Evolutionary conservation across 35 echinoderm and acorn worm genomes (phyloP).

Genomic region (Anneissia japonica): DNA sequence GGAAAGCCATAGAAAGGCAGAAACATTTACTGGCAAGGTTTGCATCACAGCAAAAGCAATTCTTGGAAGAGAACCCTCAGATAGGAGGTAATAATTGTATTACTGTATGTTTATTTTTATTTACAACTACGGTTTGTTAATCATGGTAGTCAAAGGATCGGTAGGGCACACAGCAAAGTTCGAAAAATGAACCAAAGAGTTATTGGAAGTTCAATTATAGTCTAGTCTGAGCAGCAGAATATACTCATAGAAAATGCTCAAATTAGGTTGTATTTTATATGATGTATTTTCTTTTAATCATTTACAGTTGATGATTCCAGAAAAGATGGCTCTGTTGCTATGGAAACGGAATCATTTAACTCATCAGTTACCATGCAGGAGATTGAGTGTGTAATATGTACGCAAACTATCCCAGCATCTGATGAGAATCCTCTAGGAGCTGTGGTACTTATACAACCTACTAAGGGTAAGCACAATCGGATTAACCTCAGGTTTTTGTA

Average conservation of each 20-base stretch:
- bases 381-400: conserved; percentile 90
- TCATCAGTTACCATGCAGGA: conserved; percentile 5
- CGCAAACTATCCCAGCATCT: conserved; percentile 49
- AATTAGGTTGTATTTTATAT: too few relatives aligned
- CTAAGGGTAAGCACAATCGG: conserved; percentile 67
- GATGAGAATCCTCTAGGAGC: conserved; percentile 45
- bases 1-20: conserved; percentile 69
- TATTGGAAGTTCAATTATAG: too few relatives aligned
- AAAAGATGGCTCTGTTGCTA: not conserved
- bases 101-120: not conserved
- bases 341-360: not conserved
- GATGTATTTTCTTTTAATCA: too few relatives aligned
- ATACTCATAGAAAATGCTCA: too few relatives aligned
- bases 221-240: too few relatives aligned
- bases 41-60: conserved; percentile 70
- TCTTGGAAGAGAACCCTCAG: conserved; percentile 48
- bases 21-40: conserved; percentile 74
- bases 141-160: too few relatives aligned
- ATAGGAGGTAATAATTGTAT: conserved; percentile 5
- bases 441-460: conserved; percentile 77
- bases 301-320: not conserved
- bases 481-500: too few relatives aligned
- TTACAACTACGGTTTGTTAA: too few relatives aligned
- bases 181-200: too few relatives aligned
- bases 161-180: too few relatives aligned